Evolutionary conservation across 53 echinoderm and acorn worm species (phyloP).

Genomic region (Mesocentrotus franciscanus): DNA sequence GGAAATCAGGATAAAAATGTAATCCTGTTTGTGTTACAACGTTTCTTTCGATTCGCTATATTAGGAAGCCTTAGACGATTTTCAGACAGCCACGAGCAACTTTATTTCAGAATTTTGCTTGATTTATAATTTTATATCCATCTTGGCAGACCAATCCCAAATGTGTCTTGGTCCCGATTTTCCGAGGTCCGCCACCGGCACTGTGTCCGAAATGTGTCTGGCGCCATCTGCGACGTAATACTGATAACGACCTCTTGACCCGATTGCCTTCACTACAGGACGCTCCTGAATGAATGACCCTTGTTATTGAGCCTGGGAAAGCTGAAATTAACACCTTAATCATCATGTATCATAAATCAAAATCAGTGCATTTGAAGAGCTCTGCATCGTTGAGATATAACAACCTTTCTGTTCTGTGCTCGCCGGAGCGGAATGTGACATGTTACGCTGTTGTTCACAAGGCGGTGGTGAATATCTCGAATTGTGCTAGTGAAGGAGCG

Average conservation of each 20-base stretch:
- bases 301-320: neutral
- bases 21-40: too few relatives aligned
- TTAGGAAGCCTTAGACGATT: too few relatives aligned
- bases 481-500: conserved; percentile 74
- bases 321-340: neutral
- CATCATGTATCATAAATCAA: conserved; percentile 86
- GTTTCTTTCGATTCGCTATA: too few relatives aligned
- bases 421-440: conserved; percentile 87
- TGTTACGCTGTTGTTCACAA: conserved; percentile 96
- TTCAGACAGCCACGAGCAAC: too few relatives aligned
- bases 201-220: neutral
- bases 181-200: too few relatives aligned
- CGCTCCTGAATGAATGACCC: neutral
- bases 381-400: conserved; percentile 94
- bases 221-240: neutral
- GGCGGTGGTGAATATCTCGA: conserved; percentile 87
- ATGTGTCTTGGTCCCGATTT: too few relatives aligned
- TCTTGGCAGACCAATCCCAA: too few relatives aligned
- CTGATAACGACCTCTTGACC: neutral
- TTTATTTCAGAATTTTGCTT: too few relatives aligned
- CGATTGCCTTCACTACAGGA: neutral
- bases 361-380: conserved; percentile 92
- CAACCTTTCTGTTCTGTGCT: conserved; percentile 82
- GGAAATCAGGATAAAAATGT: too few relatives aligned
- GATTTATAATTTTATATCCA: too few relatives aligned